Conservation (phyloP, 2,113 vertebrate species). For the Brachypteracias leptosomus region DNA sequence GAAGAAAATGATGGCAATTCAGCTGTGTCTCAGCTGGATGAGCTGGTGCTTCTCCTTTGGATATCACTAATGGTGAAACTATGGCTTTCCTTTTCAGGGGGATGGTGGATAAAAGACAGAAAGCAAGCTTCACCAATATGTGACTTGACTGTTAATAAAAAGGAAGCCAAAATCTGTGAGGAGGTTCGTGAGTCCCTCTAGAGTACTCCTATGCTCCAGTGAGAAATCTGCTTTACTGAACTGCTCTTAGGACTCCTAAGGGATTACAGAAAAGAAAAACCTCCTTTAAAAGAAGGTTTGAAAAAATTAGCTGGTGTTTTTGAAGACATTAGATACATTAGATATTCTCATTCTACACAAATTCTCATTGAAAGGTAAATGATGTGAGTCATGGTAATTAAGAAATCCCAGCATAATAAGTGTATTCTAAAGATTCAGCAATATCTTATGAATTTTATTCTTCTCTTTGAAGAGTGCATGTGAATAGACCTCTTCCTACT, state of each 20-base stretch:
- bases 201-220: neutral
- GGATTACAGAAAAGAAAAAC: neutral
- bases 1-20: neutral
- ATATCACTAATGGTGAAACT: neutral
- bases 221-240: neutral
- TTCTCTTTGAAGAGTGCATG: neutral
- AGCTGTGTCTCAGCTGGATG: neutral
- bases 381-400: neutral
- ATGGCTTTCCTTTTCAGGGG: neutral
- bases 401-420: neutral
- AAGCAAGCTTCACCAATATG: neutral
- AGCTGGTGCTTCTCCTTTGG: neutral
- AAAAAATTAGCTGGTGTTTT: neutral
- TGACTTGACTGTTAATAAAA: neutral
- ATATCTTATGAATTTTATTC: neutral
- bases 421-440: neutral
- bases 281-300: neutral
- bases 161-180: neutral
- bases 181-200: neutral
- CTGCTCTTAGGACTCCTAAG: neutral
- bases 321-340: neutral
- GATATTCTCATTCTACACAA: neutral
- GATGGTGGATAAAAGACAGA: neutral
- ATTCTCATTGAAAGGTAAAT: slow-evolving; percentile 18
- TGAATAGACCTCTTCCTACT: neutral